A percentile compares a stretch with the other conserved stretches of the same genome.
phyloP scores from a whole-genome alignment of 2,888 invertebrate genomes.

The Campaea margaritaria region DNA sequence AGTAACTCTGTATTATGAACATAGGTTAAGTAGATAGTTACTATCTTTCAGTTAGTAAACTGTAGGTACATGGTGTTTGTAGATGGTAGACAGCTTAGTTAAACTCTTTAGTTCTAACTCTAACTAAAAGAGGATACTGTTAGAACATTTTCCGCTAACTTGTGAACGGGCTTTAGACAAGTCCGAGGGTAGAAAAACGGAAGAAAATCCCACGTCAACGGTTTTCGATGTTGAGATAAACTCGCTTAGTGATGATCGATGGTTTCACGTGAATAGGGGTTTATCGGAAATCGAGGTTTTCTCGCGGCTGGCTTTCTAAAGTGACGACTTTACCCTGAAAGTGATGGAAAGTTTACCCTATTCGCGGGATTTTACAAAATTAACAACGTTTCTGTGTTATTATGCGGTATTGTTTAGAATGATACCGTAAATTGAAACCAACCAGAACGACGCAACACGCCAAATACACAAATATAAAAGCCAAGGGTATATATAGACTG shows the following conservation, averaged over 20 bases:
- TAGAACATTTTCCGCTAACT: background rate
- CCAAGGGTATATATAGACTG: no score
- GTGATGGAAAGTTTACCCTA: constrained; percentile 26
- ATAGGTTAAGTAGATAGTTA: no score
- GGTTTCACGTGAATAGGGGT: constrained; percentile 48
- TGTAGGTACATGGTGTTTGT: no score
- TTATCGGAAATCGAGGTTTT: constrained; percentile 51
- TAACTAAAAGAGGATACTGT: background rate
- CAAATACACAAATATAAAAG: no score
- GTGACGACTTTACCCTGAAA: constrained; percentile 11
- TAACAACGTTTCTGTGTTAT: no score
- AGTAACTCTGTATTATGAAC: no score
- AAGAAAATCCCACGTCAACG: constrained; percentile 49
- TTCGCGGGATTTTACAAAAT: constrained; percentile 3
- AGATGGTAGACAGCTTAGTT: no score
- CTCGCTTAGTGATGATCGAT: constrained; percentile 60
- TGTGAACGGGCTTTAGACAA: background rate
- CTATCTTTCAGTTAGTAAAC: no score
- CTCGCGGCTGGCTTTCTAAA: constrained; percentile 41
- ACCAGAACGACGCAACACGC: no score
- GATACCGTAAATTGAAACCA: no score
- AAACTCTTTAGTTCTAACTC: background rate
- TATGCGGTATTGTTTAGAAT: no score
- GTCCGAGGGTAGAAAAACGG: constrained; percentile 30
- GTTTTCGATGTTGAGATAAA: constrained; percentile 52